A percentile compares a stretch with the other conserved stretches of the same genome.
Evolutionary conservation across 1,140 invertebrate genomes (phyloP).

Genomic region (Laupala kohalensis): DNA sequence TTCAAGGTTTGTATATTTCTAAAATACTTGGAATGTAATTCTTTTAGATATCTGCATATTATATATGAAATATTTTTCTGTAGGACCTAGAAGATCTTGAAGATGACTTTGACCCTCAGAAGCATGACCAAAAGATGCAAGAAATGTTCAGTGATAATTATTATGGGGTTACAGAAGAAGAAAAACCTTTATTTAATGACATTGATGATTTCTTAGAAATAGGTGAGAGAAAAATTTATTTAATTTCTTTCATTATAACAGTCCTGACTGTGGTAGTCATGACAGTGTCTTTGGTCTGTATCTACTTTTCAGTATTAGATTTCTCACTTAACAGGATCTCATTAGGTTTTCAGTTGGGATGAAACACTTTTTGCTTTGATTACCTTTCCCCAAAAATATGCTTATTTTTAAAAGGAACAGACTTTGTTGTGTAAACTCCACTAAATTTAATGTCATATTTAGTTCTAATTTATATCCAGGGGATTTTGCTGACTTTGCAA

Average conservation of each 20-base stretch:
- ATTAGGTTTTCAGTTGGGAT: neutral
- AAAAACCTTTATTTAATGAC: conserved; percentile 69
- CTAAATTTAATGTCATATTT: no score
- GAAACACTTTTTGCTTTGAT: neutral
- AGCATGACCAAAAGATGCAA: conserved; percentile 78
- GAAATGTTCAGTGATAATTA: conserved; percentile 76
- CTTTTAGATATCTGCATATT: no score
- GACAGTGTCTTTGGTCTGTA: no score
- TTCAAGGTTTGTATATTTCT: conserved; percentile 40
- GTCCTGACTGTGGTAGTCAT: neutral
- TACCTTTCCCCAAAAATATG: no score
- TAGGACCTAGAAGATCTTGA: conserved; percentile 48
- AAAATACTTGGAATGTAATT: no score
- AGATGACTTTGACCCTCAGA: conserved; percentile 85
- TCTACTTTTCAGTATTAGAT: no score
- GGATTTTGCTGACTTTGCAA: no score
- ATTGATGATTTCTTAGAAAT: conserved; percentile 57
- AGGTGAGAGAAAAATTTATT: conserved; percentile 1
- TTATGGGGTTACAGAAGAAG: conserved; percentile 57
- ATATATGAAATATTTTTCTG: neutral
- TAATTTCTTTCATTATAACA: no score
- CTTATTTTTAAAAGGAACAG: no score
- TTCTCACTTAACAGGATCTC: neutral
- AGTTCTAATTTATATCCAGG: no score
- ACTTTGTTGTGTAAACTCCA: no score